Evolutionary conservation across 1,140 invertebrate genomes (phyloP).

Genomic region (Bombus cullumanus): DNA sequence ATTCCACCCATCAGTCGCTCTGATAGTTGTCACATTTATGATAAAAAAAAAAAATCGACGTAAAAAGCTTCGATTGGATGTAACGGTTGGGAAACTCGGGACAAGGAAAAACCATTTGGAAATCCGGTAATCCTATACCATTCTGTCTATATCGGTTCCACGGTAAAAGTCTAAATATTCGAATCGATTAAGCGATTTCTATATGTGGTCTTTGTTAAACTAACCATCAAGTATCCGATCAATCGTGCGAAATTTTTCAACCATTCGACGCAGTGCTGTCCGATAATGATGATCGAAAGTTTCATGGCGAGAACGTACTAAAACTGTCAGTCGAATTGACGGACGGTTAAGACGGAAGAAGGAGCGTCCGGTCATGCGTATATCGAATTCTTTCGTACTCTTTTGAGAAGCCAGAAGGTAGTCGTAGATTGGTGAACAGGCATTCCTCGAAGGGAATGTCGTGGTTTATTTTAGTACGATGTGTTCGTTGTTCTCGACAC

Average conservation of each 20-base stretch:
- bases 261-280: fast-evolving
- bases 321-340: not conserved
- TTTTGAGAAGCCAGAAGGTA: not conserved
- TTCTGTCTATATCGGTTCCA: not conserved
- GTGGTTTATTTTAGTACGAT: not conserved
- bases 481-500: not conserved
- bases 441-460: not conserved
- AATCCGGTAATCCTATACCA: not conserved
- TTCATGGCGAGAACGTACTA: not conserved
- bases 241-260: not conserved
- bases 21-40: not conserved
- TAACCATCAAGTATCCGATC: not conserved
- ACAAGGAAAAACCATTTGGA: slow-evolving; percentile 12
- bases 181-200: too few species aligned
- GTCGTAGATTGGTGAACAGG: not conserved
- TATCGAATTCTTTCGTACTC: slow-evolving; percentile 22
- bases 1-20: not conserved
- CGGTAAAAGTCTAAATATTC: too few species aligned
- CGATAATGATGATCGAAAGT: not conserved
- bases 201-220: too few species aligned
- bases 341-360: too few species aligned
- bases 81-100: not conserved
- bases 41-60: not conserved
- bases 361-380: not conserved
- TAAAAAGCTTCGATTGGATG: not conserved